These are phyloP conservation scores for Kuschelorhynchus macadamiae DNA, from an alignment of 2,888 invertebrate genomes.

Conservation along the genomic window DNA sequence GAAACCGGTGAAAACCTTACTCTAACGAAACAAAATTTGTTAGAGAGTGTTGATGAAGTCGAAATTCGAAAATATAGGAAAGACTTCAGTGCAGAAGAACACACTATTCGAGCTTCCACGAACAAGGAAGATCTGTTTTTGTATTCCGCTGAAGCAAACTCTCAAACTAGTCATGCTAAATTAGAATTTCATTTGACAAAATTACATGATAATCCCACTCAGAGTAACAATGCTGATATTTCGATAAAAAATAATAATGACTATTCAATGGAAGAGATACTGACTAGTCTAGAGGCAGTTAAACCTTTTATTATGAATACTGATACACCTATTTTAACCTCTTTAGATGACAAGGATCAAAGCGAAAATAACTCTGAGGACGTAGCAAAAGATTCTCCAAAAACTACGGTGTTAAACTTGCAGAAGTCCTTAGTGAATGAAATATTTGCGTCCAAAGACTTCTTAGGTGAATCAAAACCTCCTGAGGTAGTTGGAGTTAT, in stretches of 20 bases:
- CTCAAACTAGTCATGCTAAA: not conserved
- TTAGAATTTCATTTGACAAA: no score
- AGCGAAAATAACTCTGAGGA: not conserved
- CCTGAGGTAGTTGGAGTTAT: constrained; percentile 61
- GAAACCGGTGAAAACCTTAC: no score
- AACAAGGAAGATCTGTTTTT: not conserved
- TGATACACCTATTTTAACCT: constrained; percentile 10
- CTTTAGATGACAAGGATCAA: not conserved
- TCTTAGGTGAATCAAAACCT: constrained; percentile 51
- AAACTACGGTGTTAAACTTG: constrained; percentile 5
- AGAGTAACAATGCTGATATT: no score
- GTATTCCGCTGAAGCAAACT: constrained; percentile 1
- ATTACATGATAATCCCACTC: no score
- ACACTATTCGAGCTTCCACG: no score
- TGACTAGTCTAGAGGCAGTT: constrained; percentile 43
- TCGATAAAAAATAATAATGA: no score
- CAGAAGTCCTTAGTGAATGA: constrained; percentile 25
- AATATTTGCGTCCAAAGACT: constrained; percentile 51
- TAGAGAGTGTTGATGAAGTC: not conserved
- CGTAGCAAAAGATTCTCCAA: constrained; percentile 2
- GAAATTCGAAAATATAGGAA: no score
- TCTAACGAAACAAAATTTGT: no score
- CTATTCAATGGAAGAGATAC: constrained; percentile 47
- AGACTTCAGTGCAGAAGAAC: no score
- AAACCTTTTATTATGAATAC: constrained; percentile 36